Evolutionary conservation across 2,113 vertebrate genomes (phyloP).

Genomic region (Lichenostomus cassidix): DNA sequence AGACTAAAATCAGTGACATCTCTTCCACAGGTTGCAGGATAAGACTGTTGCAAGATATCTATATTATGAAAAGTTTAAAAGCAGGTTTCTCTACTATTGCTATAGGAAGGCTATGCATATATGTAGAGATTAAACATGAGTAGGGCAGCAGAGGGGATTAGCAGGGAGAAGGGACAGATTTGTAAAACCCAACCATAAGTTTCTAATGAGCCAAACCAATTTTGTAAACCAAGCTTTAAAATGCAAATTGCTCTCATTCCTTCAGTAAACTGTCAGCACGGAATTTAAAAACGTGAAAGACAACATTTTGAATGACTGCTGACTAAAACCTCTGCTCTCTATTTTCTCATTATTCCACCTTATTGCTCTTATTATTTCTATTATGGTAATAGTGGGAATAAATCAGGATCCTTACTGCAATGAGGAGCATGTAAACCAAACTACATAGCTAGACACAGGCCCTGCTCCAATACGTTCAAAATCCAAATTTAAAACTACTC

Average conservation of each 20-base stretch:
- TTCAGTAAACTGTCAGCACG: not conserved
- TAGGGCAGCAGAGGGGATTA: not conserved
- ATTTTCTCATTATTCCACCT: constrained; percentile 32
- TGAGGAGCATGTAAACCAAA: not conserved
- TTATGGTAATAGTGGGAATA: not conserved
- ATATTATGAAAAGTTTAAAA: not conserved
- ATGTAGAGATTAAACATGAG: not conserved
- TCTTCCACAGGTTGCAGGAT: not conserved
- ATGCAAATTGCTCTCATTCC: not conserved
- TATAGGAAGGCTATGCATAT: not conserved
- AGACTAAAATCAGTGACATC: not conserved
- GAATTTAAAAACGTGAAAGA: not conserved
- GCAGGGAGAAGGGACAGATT: not conserved
- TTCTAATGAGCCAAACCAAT: not conserved
- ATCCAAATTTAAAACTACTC: not conserved
- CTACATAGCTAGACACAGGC: not conserved
- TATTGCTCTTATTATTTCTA: constrained; percentile 14
- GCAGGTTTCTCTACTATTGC: not conserved
- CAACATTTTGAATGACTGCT: not conserved
- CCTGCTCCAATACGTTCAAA: not conserved
- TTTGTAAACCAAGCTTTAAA: not conserved
- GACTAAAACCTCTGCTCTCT: not conserved
- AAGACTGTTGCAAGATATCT: not conserved
- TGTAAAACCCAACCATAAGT: not conserved
- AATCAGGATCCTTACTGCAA: not conserved